A percentile compares a stretch with the other conserved stretches of the same genome.
Conservation (phyloP, 2,797 vertebrate species). For the Vipera ursinii region DNA sequence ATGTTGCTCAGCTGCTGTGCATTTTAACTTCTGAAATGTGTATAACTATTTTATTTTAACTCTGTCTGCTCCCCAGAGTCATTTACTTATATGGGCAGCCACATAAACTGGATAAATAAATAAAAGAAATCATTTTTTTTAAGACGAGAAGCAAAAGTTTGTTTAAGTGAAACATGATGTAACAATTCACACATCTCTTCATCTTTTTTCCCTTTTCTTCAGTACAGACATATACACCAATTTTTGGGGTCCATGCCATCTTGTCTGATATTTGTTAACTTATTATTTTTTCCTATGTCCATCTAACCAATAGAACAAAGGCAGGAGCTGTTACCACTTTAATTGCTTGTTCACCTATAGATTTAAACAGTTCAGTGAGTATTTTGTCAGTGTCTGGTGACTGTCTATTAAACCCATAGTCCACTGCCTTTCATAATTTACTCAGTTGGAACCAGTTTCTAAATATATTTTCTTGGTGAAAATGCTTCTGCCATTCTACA, state of each 20-base stretch:
- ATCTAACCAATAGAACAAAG: not conserved
- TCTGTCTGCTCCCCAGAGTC: not conserved
- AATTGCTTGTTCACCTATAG: not conserved
- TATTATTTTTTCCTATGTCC: not conserved
- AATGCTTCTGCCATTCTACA: not conserved
- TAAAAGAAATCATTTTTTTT: not conserved
- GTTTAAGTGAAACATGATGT: not conserved
- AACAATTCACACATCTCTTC: not conserved
- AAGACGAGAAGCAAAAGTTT: not conserved
- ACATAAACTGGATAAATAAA: not conserved
- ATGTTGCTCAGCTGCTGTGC: not conserved
- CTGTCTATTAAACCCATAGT: not conserved
- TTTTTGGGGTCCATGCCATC: not conserved
- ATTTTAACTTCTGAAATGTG: not conserved
- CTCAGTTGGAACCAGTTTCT: not conserved
- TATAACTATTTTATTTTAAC: not conserved
- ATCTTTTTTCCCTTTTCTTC: not conserved
- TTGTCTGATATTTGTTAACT: not conserved
- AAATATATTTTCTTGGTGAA: not conserved
- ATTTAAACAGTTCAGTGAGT: not conserved
- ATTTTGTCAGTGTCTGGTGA: not conserved
- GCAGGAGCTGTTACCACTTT: not conserved
- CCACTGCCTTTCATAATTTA: not conserved
- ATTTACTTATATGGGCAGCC: not conserved
- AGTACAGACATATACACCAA: not conserved